phyloP scores from a whole-genome alignment of 1,140 invertebrate genomes.

The Bombyx mandarina region DNA sequence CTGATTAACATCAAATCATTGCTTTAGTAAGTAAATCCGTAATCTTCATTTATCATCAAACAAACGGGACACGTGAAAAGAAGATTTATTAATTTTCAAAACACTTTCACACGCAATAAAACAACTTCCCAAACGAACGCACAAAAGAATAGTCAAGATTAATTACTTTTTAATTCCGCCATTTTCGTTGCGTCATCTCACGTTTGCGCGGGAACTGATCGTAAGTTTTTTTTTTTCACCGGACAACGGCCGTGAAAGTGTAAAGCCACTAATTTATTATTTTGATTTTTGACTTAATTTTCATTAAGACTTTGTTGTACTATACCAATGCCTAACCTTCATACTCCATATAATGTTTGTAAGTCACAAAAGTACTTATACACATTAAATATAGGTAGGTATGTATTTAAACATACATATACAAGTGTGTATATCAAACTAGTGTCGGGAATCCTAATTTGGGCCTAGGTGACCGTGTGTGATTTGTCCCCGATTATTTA shows the following conservation, averaged over 20 bases:
- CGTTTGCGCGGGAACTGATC: slow-evolving; percentile 37
- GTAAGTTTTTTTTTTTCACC: slow-evolving; percentile 11
- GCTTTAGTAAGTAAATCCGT: not conserved
- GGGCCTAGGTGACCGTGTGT: no score
- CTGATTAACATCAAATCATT: not conserved
- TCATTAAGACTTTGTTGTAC: not conserved
- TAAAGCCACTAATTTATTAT: slow-evolving; percentile 6
- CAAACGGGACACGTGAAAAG: slow-evolving; percentile 10
- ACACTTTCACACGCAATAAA: slow-evolving; percentile 47
- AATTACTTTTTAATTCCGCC: slow-evolving; percentile 60
- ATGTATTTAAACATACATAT: not conserved
- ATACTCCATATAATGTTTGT: not conserved
- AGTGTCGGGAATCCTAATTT: no score
- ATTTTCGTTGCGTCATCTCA: slow-evolving; percentile 43
- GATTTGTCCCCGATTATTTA: no score
- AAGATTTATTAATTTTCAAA: slow-evolving; percentile 42
- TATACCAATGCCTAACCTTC: not conserved
- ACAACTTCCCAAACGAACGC: slow-evolving; percentile 32
- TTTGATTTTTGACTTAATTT: not conserved
- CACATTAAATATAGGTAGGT: not conserved
- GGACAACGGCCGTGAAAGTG: slow-evolving; percentile 17
- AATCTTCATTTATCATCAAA: not conserved
- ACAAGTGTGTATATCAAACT: not conserved
- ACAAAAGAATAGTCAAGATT: slow-evolving; percentile 38
- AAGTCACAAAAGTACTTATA: not conserved